phyloP scores from a whole-genome alignment of 1,140 invertebrate species.

The Lycorma delicatula region DNA sequence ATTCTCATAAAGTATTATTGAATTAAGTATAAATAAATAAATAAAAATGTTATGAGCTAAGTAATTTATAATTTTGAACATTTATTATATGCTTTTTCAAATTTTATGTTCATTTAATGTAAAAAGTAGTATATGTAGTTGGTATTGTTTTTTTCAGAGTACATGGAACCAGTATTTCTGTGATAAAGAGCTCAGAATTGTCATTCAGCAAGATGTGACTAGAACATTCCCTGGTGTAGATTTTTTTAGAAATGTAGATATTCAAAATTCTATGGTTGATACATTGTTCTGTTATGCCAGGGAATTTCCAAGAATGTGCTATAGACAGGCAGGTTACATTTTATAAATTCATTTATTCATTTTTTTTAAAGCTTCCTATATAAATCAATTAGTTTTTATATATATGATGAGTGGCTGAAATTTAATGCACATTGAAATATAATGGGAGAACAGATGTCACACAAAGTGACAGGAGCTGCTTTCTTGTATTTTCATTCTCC shows the following conservation, averaged over 20 bases:
- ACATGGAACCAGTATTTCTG: constrained; percentile 74
- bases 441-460: no score
- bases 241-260: constrained; percentile 56
- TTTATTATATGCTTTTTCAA: no score
- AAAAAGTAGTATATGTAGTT: not conserved
- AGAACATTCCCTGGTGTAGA: constrained; percentile 69
- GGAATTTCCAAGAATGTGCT: constrained; percentile 59
- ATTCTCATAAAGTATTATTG: no score
- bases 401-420: no score
- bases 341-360: not conserved
- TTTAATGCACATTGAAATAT: no score
- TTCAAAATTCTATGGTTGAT: constrained; percentile 62
- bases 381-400: not conserved
- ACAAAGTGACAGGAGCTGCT: no score
- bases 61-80: no score
- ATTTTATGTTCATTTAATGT: no score
- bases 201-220: constrained; percentile 71
- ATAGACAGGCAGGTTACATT: constrained; percentile 51
- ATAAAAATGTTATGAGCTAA: no score
- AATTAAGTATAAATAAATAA: no score
- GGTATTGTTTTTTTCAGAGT: constrained; percentile 44
- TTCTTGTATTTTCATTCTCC: no score
- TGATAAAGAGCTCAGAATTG: constrained; percentile 60
- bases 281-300: constrained; percentile 65
- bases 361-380: not conserved